A percentile compares a stretch with the other conserved stretches of the same genome.
Conservation (phyloP, 2,888 invertebrate species). For the Ptychoptera contaminata region DNA sequence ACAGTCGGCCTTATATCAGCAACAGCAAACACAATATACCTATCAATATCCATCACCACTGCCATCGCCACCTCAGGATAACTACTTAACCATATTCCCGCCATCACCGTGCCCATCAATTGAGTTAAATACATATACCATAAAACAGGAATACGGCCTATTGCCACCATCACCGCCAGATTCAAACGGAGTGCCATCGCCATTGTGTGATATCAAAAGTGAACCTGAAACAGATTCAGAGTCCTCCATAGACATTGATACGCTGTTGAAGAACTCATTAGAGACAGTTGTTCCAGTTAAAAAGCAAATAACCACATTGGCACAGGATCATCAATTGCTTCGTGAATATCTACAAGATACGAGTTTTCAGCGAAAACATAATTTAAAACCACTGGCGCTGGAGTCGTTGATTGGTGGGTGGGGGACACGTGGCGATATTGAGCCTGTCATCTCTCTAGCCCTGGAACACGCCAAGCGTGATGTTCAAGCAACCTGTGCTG, state of each 20-base stretch:
- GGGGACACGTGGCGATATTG: conserved; percentile 57
- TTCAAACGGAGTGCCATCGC: conserved; percentile 37
- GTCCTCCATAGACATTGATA: conserved; percentile 24
- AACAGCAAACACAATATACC: not conserved
- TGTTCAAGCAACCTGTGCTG: conserved; percentile 68
- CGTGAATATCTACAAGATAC: conserved; percentile 72
- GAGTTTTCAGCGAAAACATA: conserved; percentile 69
- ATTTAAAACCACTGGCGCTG: conserved; percentile 62
- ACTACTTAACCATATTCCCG: conserved; percentile 11
- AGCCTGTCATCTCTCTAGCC: conserved; percentile 68
- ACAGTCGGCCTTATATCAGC: conserved; percentile 10
- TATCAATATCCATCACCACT: conserved; percentile 21
- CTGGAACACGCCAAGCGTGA: conserved; percentile 77
- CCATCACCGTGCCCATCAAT: conserved; percentile 26
- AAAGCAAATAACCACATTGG: conserved; percentile 16
- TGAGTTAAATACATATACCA: conserved; percentile 24
- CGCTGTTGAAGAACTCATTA: conserved; percentile 18
- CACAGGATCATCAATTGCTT: conserved; percentile 57
- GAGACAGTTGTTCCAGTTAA: conserved; percentile 12
- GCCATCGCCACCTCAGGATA: conserved; percentile 25
- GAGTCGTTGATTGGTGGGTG: conserved; percentile 38
- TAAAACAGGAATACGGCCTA: conserved; percentile 32
- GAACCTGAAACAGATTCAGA: conserved; percentile 29
- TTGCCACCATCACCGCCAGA: conserved; percentile 44
- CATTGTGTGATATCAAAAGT: conserved; percentile 30